Percentiles rank a stretch among this genome's conserved stretches.
Conservation (phyloP, 2,113 vertebrate genomes). For the Erythrocercus mccallii region DNA sequence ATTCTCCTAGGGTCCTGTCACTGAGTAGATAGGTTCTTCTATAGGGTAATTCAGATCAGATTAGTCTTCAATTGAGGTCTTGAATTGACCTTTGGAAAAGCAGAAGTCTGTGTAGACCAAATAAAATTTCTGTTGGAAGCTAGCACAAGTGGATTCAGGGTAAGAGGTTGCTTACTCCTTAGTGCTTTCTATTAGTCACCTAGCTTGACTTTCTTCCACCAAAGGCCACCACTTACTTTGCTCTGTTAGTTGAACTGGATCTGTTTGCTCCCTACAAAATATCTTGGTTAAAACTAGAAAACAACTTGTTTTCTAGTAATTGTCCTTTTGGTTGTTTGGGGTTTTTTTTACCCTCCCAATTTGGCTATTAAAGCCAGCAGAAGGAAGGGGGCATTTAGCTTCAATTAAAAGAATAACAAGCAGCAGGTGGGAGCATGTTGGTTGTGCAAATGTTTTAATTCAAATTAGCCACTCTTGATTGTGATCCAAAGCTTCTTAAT, state of each 20-base stretch:
- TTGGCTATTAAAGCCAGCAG: neutral
- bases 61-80: neutral
- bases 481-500: neutral
- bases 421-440: neutral
- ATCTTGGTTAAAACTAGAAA: neutral
- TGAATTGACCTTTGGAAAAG: neutral
- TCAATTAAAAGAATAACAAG: neutral
- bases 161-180: neutral
- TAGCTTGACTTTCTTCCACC: neutral
- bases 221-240: neutral
- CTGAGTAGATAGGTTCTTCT: neutral
- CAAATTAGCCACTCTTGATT: neutral
- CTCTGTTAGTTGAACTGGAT: neutral
- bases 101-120: neutral
- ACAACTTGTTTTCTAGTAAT: neutral
- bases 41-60: neutral
- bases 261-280: neutral
- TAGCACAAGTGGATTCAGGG: fast-evolving
- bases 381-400: neutral
- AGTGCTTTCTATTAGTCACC: neutral
- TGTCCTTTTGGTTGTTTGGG: neutral
- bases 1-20: neutral
- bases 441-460: neutral
- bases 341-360: neutral
- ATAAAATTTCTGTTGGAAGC: neutral